Base-by-base conservation (phyloP, 2,888 invertebrate genomes). In the Heteromurus nitidus region DNA sequence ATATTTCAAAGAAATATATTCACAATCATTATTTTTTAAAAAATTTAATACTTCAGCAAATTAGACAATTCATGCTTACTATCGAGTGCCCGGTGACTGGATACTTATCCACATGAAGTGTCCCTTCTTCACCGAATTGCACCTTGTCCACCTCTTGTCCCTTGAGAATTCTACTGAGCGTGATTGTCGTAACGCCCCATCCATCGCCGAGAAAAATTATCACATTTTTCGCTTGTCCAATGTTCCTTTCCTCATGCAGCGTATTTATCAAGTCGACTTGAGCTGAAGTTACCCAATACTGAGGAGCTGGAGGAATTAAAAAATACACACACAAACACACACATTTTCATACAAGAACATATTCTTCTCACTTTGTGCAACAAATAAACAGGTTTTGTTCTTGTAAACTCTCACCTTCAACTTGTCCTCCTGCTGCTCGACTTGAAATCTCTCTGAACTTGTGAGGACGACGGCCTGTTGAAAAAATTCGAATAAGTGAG, bases 161-260 rank as follows among this genome's bases (percentile, higher is more conserved):
- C 80, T 89, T 89, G 77, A 88, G 88, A 60, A 90, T 89, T 72
- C 90, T 85, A 1, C 89, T 88, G 1, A 88, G 89, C 0, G 90
- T 89, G 3, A 90, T 83, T 0, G 90, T 90, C 1, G 89, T 85
- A 11, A 90, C 42, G 18, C 36, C 50, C 74, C 47, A 68, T 0
- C 82, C 82, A 69, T 82, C 82, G 9, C 82, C 82, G 0, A 82
- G 26, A 50, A 82, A 82, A 28, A 82, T 65, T 13, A 82, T 80
- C 0, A 79, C 73, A 70, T 82, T 82, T 50, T 82, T 82, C 1
- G 82, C 82, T 55, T 42, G 47, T 20, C 26, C 1, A 24, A 28
- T 64, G 18, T 60, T 13, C 20, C 30, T 65, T 24, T 28, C 18
- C n/a, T 77, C 58, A 0, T 42, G 11, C 3, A 85, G 18, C 62